Evolutionary conservation across 2,113 vertebrate genomes (phyloP).

Genomic region (Etheostoma spectabile): DNA sequence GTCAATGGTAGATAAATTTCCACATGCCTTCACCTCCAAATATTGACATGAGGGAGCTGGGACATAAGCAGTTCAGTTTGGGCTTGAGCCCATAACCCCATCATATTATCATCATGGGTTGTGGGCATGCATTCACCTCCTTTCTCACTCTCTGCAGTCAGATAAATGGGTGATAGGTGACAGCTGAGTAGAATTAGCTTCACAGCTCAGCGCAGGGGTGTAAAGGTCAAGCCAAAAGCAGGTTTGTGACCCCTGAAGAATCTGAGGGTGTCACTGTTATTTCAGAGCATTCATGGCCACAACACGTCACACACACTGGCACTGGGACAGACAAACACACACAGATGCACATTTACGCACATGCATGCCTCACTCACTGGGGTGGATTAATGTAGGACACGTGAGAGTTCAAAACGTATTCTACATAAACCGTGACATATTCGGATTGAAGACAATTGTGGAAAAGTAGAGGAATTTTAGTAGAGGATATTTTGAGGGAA

Average conservation of each 20-base stretch:
- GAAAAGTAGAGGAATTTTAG: background rate
- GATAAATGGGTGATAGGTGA: background rate
- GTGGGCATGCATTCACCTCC: background rate
- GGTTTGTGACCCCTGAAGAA: constrained; percentile 43
- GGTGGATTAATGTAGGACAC: background rate
- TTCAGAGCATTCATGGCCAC: constrained; percentile 22
- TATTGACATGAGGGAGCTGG: constrained; percentile 38
- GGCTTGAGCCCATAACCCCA: background rate
- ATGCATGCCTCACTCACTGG: background rate
- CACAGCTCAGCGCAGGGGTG: background rate
- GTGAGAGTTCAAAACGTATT: background rate
- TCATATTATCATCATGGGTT: background rate
- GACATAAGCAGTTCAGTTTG: constrained; percentile 26
- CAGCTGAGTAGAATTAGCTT: constrained; percentile 31
- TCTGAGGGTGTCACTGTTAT: constrained; percentile 38
- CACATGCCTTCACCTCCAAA: constrained; percentile 56
- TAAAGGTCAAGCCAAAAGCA: constrained; percentile 61
- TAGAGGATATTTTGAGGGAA: background rate
- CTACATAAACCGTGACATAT: background rate
- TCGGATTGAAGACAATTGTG: background rate
- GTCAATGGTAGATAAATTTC: constrained; percentile 31
- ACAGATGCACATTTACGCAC: constrained; percentile 30
- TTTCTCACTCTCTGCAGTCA: background rate
- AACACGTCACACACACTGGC: constrained; percentile 2
- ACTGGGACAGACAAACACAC: constrained; percentile 13